A percentile compares a stretch with the other conserved stretches of the same genome.
Evolutionary conservation across 2,888 invertebrate genomes (phyloP).

Genomic region (Lycaena phlaeas): DNA sequence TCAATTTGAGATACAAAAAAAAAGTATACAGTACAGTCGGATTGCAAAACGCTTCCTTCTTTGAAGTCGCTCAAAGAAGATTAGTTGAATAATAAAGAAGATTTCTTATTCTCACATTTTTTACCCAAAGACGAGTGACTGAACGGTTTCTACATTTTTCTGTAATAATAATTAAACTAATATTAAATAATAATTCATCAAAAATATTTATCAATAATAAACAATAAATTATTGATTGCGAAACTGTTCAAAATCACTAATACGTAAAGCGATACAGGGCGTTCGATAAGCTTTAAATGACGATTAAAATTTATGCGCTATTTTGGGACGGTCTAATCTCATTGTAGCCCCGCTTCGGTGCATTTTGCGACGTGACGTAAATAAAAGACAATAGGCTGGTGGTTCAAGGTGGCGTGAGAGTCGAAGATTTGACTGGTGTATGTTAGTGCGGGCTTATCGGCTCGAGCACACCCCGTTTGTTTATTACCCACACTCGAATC

Average conservation of each 20-base stretch:
- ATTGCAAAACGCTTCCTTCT: no score
- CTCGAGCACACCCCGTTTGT: constrained; percentile 60
- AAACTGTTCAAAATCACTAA: not conserved
- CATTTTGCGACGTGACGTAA: constrained; percentile 42
- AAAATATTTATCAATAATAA: no score
- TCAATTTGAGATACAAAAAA: no score
- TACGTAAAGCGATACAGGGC: not conserved
- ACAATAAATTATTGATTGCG: no score
- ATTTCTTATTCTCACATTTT: no score
- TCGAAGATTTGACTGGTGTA: constrained; percentile 19
- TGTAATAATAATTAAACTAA: no score
- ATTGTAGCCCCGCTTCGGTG: constrained; percentile 47
- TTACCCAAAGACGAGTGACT: no score
- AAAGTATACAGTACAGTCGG: no score
- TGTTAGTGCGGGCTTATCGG: constrained; percentile 48
- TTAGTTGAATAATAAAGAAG: no score
- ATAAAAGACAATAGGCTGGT: constrained; percentile 43
- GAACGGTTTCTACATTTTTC: no score
- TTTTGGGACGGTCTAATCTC: constrained; percentile 63
- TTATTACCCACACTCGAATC: constrained; percentile 29
- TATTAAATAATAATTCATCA: no score
- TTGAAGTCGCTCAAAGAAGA: no score
- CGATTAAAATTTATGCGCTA: constrained; percentile 64
- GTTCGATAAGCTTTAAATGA: constrained; percentile 41
- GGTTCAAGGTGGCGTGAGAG: constrained; percentile 25